Conservation (phyloP, 2,888 invertebrate genomes). For the Heteromurus nitidus region DNA sequence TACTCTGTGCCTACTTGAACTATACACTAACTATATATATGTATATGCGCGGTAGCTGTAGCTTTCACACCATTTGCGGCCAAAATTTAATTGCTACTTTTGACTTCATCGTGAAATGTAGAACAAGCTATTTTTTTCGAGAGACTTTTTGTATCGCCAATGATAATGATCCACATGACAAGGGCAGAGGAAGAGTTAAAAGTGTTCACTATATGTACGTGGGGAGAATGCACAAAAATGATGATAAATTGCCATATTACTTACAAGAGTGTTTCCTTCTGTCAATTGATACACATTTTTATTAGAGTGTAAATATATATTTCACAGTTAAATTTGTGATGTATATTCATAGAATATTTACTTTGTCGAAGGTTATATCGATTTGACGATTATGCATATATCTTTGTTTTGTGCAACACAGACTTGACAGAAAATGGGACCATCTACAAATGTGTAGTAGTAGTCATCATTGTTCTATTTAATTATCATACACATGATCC, state of each 20-base stretch:
- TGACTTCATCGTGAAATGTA: slow-evolving; percentile 24
- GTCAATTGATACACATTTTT: neutral
- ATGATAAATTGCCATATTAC: slow-evolving; percentile 12
- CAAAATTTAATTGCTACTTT: slow-evolving; percentile 32
- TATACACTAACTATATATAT: neutral
- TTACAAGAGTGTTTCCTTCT: too few species aligned
- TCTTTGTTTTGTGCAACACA: too few species aligned
- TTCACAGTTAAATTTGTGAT: too few species aligned
- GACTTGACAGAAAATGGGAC: too few species aligned
- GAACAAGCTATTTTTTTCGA: slow-evolving; percentile 13
- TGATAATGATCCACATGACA: neutral
- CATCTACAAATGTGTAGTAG: too few species aligned
- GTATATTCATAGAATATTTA: slow-evolving; percentile 1
- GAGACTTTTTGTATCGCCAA: slow-evolving; percentile 11
- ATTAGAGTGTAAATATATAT: too few species aligned
- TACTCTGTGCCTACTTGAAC: neutral
- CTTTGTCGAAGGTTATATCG: slow-evolving; percentile 2
- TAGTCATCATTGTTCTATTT: slow-evolving; percentile 53
- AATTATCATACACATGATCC: slow-evolving; percentile 16
- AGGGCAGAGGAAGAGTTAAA: neutral
- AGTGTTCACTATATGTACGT: neutral
- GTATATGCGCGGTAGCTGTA: slow-evolving; percentile 1
- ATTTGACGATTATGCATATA: slow-evolving; percentile 3
- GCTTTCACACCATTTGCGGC: slow-evolving; percentile 58
- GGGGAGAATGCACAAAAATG: slow-evolving; percentile 5